Percentiles rank a stretch among this genome's conserved stretches.
phyloP scores from a whole-genome alignment of 2,888 invertebrate species.

The Acleris sparsana region DNA sequence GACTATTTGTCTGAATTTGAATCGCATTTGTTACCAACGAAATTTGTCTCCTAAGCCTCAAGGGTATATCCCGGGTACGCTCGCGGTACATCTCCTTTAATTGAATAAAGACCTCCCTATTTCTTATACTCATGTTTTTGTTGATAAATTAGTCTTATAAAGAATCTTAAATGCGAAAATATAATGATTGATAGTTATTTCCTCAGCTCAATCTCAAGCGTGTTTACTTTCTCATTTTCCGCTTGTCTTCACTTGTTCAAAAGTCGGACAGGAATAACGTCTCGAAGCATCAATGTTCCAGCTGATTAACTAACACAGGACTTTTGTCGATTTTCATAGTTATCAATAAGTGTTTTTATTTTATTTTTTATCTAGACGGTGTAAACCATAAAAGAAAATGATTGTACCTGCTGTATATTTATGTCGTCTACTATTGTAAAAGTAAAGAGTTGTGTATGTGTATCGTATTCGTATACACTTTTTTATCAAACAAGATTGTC shows the following conservation, averaged over 20 bases:
- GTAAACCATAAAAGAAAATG: too few species aligned
- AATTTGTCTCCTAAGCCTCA: conserved; percentile 80
- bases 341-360: too few species aligned
- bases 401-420: too few species aligned
- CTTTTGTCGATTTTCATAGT: too few species aligned
- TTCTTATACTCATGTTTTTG: conserved; percentile 33
- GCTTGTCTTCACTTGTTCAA: conserved; percentile 75
- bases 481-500: too few species aligned
- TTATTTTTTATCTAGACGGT: too few species aligned
- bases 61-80: conserved; percentile 64
- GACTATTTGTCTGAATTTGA: conserved; percentile 83
- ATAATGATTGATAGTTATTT: conserved; percentile 45
- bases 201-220: conserved; percentile 50
- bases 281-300: conserved; percentile 64
- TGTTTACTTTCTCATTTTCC: conserved; percentile 81
- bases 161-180: conserved; percentile 24
- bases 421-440: too few species aligned
- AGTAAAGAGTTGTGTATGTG: too few species aligned
- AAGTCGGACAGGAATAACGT: conserved; percentile 57
- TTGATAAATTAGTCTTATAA: conserved; percentile 20
- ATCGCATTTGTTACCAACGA: conserved; percentile 80
- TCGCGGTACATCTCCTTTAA: conserved; percentile 71
- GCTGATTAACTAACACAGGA: conserved; percentile 49
- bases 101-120: conserved; percentile 68
- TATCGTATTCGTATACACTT: too few species aligned